Evolutionary conservation across 2,888 invertebrate species (phyloP).

Genomic region (Drosophila silvestris): DNA sequence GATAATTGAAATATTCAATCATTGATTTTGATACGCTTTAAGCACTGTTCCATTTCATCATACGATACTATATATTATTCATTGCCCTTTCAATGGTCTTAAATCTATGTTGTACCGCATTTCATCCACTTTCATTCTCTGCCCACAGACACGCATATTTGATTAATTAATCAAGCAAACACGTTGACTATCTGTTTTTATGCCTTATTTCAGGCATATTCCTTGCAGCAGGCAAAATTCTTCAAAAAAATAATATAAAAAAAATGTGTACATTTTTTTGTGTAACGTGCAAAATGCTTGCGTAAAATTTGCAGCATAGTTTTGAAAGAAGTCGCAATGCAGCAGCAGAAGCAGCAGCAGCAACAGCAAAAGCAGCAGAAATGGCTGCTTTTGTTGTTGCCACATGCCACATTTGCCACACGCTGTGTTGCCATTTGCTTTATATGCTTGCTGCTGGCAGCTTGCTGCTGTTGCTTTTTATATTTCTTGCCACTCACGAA

Average conservation of each 20-base stretch:
- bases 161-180: background rate
- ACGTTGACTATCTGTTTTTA: background rate
- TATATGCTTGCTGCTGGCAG: slow-evolving; percentile 11
- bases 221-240: background rate
- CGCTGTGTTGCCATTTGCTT: slow-evolving; percentile 14
- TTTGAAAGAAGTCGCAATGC: slow-evolving; percentile 11
- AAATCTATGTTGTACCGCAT: background rate
- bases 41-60: background rate
- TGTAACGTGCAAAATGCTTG: background rate
- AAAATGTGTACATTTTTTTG: background rate
- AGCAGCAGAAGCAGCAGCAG: background rate
- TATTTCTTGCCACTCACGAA: slow-evolving; percentile 27
- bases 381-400: slow-evolving; percentile 14
- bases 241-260: background rate
- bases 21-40: background rate
- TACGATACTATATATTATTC: background rate
- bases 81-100: background rate
- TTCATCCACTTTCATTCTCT: background rate
- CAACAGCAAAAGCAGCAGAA: background rate
- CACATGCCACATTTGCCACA: slow-evolving; percentile 12
- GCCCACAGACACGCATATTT: background rate
- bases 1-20: background rate
- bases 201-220: background rate
- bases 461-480: slow-evolving; percentile 27
- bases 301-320: slow-evolving; percentile 21